These are phyloP conservation scores for Watsonalla cultraria DNA, from an alignment of 2,888 invertebrate species.

Conservation along the genomic window DNA sequence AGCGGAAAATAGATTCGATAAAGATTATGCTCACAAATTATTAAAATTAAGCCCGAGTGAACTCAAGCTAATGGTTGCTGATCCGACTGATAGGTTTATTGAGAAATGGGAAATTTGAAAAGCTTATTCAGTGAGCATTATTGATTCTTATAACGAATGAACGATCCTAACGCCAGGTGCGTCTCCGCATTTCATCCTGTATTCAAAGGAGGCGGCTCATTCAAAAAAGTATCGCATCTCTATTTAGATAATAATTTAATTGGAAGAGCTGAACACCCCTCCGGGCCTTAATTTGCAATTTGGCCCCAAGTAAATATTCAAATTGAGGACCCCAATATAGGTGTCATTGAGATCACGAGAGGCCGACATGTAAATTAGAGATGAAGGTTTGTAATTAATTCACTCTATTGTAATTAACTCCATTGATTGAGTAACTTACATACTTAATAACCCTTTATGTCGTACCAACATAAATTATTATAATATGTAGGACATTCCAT, in stretches of 20 bases:
- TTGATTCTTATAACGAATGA: no score
- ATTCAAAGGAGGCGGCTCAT: background rate
- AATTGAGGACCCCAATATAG: constrained; percentile 1
- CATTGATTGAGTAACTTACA: background rate
- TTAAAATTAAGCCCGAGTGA: no score
- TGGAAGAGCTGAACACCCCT: background rate
- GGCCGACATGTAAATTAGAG: constrained; percentile 1
- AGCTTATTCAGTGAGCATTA: no score
- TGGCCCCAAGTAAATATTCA: background rate
- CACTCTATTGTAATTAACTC: constrained; percentile 1
- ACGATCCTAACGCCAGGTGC: no score
- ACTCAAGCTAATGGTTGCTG: no score
- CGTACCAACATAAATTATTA: no score
- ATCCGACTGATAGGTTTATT: no score
- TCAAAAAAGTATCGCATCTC: background rate
- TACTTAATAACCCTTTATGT: background rate
- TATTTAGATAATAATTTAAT: constrained; percentile 1
- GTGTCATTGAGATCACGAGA: background rate
- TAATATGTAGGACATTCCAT: no score
- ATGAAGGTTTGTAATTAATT: background rate
- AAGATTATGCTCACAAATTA: no score
- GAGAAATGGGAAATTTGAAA: no score
- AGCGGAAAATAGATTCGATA: no score
- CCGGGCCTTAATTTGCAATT: constrained; percentile 2
- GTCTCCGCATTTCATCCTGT: no score